Conservation (phyloP, 2,888 invertebrate species). For the Baronia brevicornis region DNA sequence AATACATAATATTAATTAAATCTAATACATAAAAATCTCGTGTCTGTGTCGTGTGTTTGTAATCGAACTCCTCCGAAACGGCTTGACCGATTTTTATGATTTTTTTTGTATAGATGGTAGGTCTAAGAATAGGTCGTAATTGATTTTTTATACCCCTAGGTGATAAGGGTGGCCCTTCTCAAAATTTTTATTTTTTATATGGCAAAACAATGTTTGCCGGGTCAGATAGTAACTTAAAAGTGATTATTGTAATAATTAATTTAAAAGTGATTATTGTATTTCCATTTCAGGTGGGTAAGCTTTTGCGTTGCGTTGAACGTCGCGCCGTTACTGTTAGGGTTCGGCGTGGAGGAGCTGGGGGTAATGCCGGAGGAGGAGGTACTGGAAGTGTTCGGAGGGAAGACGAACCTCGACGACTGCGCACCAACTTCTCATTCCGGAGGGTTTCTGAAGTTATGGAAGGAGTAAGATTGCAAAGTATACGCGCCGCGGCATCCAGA, state of each 20-base stretch:
- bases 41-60: too few relatives aligned
- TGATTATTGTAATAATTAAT: too few relatives aligned
- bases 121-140: too few relatives aligned
- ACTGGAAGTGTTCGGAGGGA: slow-evolving; percentile 32
- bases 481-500: slow-evolving; percentile 51
- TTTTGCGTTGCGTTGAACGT: slow-evolving; percentile 57
- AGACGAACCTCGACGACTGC: slow-evolving; percentile 32
- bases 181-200: background rate
- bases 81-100: too few relatives aligned
- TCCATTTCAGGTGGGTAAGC: slow-evolving; percentile 49
- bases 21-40: too few relatives aligned
- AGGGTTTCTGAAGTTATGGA: slow-evolving; percentile 72
- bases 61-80: too few relatives aligned
- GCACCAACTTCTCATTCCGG: slow-evolving; percentile 66
- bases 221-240: too few relatives aligned
- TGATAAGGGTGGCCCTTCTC: background rate
- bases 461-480: slow-evolving; percentile 61
- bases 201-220: too few relatives aligned
- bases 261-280: background rate
- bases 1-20: too few relatives aligned
- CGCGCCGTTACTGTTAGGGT: slow-evolving; percentile 65
- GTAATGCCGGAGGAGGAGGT: slow-evolving; percentile 22
- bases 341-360: slow-evolving; percentile 40
- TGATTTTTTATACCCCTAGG: background rate
- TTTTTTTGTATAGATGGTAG: too few relatives aligned